phyloP scores from a whole-genome alignment of 2,888 invertebrate species.

The Tridacna gigas region DNA sequence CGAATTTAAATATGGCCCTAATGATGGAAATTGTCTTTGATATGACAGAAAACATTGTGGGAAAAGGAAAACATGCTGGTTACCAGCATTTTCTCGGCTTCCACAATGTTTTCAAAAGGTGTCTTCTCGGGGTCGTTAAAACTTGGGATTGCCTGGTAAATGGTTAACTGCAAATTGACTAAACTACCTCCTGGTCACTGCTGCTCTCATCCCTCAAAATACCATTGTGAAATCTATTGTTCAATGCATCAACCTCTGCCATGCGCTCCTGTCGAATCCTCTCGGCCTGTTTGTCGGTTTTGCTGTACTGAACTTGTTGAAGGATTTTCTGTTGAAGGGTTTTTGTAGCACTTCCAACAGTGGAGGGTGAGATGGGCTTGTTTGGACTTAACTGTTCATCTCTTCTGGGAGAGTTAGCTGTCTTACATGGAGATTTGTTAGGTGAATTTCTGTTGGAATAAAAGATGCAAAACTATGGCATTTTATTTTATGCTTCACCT shows the following conservation, averaged over 20 bases:
- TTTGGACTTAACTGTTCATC: constrained; percentile 36
- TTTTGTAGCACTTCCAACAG: constrained; percentile 81
- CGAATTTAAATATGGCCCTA: too few species aligned
- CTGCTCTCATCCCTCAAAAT: constrained; percentile 59
- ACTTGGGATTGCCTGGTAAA: neutral
- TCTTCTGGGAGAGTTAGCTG: constrained; percentile 18
- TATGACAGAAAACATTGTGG: too few species aligned
- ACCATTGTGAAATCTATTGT: constrained; percentile 83
- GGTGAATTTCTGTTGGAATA: constrained; percentile 32
- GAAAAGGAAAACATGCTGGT: too few species aligned
- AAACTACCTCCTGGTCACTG: constrained; percentile 16
- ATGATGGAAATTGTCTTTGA: too few species aligned
- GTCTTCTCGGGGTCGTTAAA: too few species aligned
- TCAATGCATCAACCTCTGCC: constrained; percentile 82
- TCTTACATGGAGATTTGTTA: constrained; percentile 30
- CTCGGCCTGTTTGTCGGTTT: constrained; percentile 80
- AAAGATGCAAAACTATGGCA: too few species aligned
- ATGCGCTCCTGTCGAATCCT: constrained; percentile 81
- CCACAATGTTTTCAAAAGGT: too few species aligned
- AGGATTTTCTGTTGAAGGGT: constrained; percentile 82
- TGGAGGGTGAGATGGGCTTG: constrained; percentile 54
- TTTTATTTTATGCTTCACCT: neutral
- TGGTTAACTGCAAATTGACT: neutral
- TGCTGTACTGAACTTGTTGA: constrained; percentile 75
- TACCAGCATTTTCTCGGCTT: too few species aligned